Evolutionary conservation across 2,888 invertebrate genomes (phyloP), one percentile per base, ranked within the genome.

Genomic region (Scaptomyza tumidula): DNA sequence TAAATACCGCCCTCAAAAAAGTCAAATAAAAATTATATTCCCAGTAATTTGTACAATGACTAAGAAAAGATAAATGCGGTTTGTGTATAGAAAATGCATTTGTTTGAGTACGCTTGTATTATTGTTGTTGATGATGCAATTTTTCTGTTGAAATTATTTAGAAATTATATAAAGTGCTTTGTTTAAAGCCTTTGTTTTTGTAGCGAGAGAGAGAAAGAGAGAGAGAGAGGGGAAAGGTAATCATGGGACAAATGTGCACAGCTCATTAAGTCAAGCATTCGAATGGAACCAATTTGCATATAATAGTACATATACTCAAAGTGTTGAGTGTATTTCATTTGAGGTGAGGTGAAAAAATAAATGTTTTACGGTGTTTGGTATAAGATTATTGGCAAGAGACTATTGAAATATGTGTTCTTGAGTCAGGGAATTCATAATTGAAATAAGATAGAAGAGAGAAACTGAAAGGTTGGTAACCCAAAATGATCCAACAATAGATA

Each of bases 121-220:
- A 27, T 43, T 56, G n/a, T 24, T 53, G 44, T 33, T 58, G 75
- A 9, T 81, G 80, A 86, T 81, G 80, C 80, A 82, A 81, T 81
- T 73, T 70, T 61, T 16, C 61, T 50, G 52, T 56, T 79, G 16
- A 68, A 69, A 66, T 79, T 79, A 67, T 66, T 53, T 68, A 62
- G 72, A 84, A 74, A 71, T 80, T 67, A 75, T 63, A 67, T 69
- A 80, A 75, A 72, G 63, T 55, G 64, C 59, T 68, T 79, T 69
- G 35, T 57, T 24, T 14, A 44, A 39, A 46, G n/a, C 41, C 24
- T 24, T 46, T 45, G 48, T 24, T 37, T 39, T 13, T 29, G 6
- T 5, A n/a, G n/a, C 5, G 0, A 29, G 27, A 6, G 33, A 10
- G 1, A 33, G 33, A 10, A 0, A 33, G 33, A 1, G 10, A 33